Evolutionary conservation across 2,113 vertebrate genomes (phyloP).

Genomic region (Daboia siamensis): DNA sequence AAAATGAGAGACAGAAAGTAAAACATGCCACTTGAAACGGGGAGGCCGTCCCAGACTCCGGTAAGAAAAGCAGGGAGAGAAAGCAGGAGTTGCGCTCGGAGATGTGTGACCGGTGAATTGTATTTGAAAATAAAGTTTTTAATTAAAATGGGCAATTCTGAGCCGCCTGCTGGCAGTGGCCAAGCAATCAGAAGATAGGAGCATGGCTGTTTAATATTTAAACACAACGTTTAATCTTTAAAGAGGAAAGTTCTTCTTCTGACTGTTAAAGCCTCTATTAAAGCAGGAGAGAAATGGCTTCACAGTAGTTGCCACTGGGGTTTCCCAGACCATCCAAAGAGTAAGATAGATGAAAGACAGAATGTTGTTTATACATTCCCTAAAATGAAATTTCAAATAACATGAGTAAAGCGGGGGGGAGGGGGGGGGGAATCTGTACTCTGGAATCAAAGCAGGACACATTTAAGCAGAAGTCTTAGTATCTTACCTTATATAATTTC

Average conservation of each 20-base stretch:
- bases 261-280: conserved; percentile 68
- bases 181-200: conserved; percentile 62
- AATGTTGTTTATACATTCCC: background rate
- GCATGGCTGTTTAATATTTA: conserved; percentile 72
- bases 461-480: background rate
- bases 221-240: conserved; percentile 71
- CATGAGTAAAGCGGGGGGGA: background rate
- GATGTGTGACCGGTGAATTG: conserved; percentile 28
- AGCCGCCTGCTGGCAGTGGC: conserved; percentile 65
- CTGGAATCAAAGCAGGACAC: background rate
- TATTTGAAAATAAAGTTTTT: conserved; percentile 62
- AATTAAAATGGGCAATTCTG: conserved; percentile 70
- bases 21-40: conserved; percentile 33
- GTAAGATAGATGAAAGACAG: conserved; percentile 11
- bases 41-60: background rate
- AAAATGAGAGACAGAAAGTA: conserved; percentile 20
- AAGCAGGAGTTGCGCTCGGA: conserved; percentile 35
- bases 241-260: conserved; percentile 69
- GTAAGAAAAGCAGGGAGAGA: conserved; percentile 15
- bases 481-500: background rate
- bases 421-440: background rate
- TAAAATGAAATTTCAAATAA: background rate
- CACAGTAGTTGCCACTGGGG: background rate
- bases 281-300: conserved; percentile 30
- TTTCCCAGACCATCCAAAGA: background rate